These are phyloP conservation scores for Candidula unifasciata DNA, from an alignment of 2,888 invertebrate genomes.

Conservation along the genomic window DNA sequence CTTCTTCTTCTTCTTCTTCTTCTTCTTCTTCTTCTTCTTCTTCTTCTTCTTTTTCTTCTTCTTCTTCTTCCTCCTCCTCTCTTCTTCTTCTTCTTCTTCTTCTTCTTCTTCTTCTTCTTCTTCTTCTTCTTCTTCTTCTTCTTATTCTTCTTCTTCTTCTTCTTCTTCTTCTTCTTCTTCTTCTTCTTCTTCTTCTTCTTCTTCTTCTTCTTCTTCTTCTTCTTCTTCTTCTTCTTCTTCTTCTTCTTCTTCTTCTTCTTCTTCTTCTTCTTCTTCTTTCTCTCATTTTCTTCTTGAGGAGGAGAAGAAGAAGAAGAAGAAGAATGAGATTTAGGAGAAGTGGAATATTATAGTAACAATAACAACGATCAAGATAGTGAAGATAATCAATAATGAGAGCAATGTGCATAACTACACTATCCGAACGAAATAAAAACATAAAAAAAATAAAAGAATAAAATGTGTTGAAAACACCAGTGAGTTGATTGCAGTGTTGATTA, in stretches of 20 bases:
- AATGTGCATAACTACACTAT: too few relatives aligned
- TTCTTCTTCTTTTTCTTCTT: conserved; percentile 11
- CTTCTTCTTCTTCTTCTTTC: too few relatives aligned
- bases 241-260: background rate
- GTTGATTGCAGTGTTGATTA: too few relatives aligned
- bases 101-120: background rate
- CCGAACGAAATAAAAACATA: too few relatives aligned
- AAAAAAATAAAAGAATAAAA: too few relatives aligned
- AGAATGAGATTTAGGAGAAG: too few relatives aligned
- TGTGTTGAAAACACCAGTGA: too few relatives aligned
- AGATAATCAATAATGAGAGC: too few relatives aligned
- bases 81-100: background rate
- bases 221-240: background rate
- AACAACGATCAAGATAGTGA: too few relatives aligned
- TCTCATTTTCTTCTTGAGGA: too few relatives aligned
- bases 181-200: background rate
- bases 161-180: background rate
- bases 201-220: background rate
- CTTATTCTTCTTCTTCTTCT: background rate
- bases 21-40: conserved; percentile 21
- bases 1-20: conserved; percentile 21
- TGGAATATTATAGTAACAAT: too few relatives aligned
- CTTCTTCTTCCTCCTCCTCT: conserved; percentile 11
- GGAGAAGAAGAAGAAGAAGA: too few relatives aligned
- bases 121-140: background rate